Evolutionary conservation across 2,888 invertebrate species (phyloP), one percentile per base, ranked within the genome.

Genomic region (Megalurothrips usitatus): DNA sequence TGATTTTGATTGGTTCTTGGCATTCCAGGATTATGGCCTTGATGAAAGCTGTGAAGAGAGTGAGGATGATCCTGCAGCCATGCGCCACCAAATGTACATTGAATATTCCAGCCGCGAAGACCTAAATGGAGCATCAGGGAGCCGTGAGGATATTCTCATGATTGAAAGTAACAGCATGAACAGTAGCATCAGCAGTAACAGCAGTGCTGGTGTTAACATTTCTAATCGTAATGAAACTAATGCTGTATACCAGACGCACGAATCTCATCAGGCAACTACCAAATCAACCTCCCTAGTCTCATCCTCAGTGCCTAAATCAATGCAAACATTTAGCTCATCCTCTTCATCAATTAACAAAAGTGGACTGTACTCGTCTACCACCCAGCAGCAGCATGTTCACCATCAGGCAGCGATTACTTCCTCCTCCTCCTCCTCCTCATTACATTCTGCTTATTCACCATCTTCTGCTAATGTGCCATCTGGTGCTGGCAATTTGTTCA

Each of bases 21-120:
- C 23, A 84, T 86, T 86, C 82, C 88, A 93, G 89, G 94, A 94
- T 86, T 94, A 94, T 85, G 94, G 93, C 52, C 88, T 94, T 83
- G 93, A 94, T 85, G 94, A 94, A 86, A 93, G 93, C 82, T 93
- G 92, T 86, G 91, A 88, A 80, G 90, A 90, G 84, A 90, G 90
- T 0, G 90, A 89, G 79, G 90, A 90, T 83, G 90, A 90, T 86
- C 75, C 84, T 84, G 34, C 85, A 86, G 26, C 86, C 86, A 82
- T 86, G 86, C 80, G 84, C 84, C 80, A 86, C 85, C 81, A 86
- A 85, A 84, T 82, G 48, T 83, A 83, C 79, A 82, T 83, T n/a
- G 83, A 84, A 48, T 83, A 83, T 80, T 81, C 82, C 43, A 82
- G 82, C 19, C 81, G 82, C 17, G 82, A 83, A 58, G 83, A 84